phyloP scores from a whole-genome alignment of 2,113 vertebrate genomes.

The Charadrius vociferus region DNA sequence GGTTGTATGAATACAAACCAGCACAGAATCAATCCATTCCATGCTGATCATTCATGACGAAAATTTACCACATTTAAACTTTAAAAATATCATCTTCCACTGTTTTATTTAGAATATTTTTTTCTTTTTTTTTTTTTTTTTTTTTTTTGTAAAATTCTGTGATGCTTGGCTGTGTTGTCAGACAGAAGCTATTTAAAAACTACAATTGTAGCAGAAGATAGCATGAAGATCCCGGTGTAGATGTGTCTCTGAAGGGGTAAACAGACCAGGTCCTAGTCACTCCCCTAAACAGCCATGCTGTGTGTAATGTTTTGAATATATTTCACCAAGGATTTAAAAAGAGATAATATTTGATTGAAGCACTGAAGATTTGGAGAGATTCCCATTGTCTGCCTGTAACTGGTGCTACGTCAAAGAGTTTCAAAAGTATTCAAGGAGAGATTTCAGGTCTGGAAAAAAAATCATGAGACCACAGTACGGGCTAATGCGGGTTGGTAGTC shows the following conservation, averaged over 20 bases:
- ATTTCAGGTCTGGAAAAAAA: not conserved
- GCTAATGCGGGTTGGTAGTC: rapidly evolving
- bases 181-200: not conserved
- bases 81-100: not conserved
- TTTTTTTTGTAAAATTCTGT: not conserved
- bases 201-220: not conserved
- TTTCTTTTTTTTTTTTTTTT: not conserved
- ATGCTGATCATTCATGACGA: not conserved
- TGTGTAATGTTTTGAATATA: not conserved
- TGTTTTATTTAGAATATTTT: not conserved
- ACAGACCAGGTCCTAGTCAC: not conserved
- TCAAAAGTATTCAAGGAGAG: not conserved
- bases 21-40: not conserved
- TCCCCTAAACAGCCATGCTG: not conserved
- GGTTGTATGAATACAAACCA: not conserved
- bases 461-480: not conserved
- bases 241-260: not conserved
- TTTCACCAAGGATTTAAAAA: not conserved
- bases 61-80: not conserved
- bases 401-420: not conserved
- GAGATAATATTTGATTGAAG: not conserved
- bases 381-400: not conserved
- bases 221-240: not conserved
- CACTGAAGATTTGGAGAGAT: not conserved
- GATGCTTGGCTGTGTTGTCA: not conserved